Evolutionary conservation across 1,140 invertebrate species (phyloP), one percentile per base, ranked within the genome.

Genomic region (Nasonia vitripennis): DNA sequence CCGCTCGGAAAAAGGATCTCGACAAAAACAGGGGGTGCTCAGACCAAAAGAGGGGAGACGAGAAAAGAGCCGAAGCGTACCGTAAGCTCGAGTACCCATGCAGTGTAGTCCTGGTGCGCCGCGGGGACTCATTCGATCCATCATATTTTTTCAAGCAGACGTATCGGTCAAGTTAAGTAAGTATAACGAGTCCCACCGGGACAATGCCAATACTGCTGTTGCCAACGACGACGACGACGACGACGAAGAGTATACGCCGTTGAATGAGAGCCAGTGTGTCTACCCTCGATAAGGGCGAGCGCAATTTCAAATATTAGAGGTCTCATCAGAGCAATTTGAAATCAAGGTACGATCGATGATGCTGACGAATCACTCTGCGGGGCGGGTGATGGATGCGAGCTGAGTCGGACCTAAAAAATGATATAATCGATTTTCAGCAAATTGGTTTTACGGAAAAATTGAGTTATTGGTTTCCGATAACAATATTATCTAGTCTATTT

Each of bases 131-230:
- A 87, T 88, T 87, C 87, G 86, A 90, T 91, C 88, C 87, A 91
- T 91, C 90, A 90, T 91, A 88, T 88, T 89, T 90, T 91, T 89
- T 89, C 86, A 71, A n/a, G 68, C 68, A 27, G 27, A 71, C 85
- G 87, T 87, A 88, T 88, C 86, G 87, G 86, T 87, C 87, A 86
- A 87, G 82, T 88, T 89, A 88, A 87, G 86, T 84, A 87, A 89
- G 85, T 77, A 86, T 67, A 86, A 85, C 55, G 84, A 84, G 85
- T 41, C 74, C 68, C 55, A n/a, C 31, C 37, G 51, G 73, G 74
- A 85, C 68, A 45, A 73, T 62, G 51, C 45, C 45, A 12, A 12
- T 55, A 5, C 55, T 17, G 55, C 6, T 17, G 55, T 5, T 17
- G 17, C 55, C 55, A 20, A 62, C 55, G 17, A 62, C 55, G 55